Evolutionary conservation across 2,888 invertebrate genomes (phyloP).

Genomic region (Eristalinus sepulchralis): DNA sequence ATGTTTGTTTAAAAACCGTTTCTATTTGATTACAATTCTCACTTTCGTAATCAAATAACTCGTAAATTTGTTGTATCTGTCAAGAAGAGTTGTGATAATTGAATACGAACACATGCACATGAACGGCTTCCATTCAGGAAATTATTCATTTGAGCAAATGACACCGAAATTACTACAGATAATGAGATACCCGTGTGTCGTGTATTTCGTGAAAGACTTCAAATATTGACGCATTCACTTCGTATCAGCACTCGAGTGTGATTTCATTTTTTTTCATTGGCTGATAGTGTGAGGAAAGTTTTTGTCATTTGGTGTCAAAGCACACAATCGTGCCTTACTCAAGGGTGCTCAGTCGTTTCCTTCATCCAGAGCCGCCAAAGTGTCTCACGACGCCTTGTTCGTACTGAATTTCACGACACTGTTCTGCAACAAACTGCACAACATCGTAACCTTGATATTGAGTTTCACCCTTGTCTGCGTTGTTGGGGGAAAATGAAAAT

Average conservation of each 20-base stretch:
- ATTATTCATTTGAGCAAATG: conserved; percentile 7
- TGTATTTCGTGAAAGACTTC: not conserved
- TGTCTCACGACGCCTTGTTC: not conserved
- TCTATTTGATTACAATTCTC: not conserved
- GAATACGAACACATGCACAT: not conserved
- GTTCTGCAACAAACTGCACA: not conserved
- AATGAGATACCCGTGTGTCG: not conserved
- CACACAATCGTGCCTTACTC: not conserved
- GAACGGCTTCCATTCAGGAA: not conserved
- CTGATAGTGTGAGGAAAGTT: not conserved
- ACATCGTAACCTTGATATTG: not conserved
- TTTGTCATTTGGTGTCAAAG: not conserved
- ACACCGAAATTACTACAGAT: not conserved
- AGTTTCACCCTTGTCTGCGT: not conserved
- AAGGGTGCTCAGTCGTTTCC: not conserved
- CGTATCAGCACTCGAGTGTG: not conserved
- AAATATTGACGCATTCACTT: not conserved
- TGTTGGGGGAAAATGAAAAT: not conserved
- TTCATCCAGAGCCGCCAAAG: not conserved
- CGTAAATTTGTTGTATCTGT: not conserved
- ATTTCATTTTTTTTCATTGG: not conserved
- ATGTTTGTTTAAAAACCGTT: not conserved
- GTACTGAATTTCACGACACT: not conserved
- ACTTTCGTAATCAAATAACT: not conserved
- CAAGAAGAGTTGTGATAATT: not conserved